Evolutionary conservation across 35 echinoderm and acorn worm species (phyloP).

Genomic region (Chiridota heheva): DNA sequence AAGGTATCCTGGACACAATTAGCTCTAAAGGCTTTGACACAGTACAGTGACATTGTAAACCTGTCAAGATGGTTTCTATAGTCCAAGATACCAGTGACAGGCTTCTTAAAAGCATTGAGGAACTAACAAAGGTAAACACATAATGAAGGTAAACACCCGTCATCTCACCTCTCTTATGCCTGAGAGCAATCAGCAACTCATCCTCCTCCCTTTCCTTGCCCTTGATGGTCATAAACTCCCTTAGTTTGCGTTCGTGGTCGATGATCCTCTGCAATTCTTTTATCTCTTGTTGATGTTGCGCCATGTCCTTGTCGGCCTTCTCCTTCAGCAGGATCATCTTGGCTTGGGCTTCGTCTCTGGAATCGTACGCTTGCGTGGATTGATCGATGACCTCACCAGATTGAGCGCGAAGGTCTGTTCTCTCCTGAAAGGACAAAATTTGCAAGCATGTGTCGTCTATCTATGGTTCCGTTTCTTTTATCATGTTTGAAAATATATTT

Average conservation of each 20-base stretch:
- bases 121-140: no score
- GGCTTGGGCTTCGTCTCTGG: constrained; percentile 92
- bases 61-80: no score
- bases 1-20: no score
- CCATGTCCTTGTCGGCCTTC: constrained; percentile 96
- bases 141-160: no score
- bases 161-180: constrained; percentile 80
- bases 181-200: constrained; percentile 76
- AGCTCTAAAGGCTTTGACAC: no score
- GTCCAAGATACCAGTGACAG: no score
- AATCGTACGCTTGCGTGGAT: constrained; percentile 94
- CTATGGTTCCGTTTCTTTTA: no score
- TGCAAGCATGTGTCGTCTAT: background rate
- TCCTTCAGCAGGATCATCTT: constrained; percentile 99
- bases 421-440: constrained; percentile 51
- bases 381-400: constrained; percentile 99
- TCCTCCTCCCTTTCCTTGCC: constrained; percentile 96
- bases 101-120: no score
- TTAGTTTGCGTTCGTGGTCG: constrained; percentile 87
- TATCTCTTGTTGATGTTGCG: constrained; percentile 96
- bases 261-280: constrained; percentile 98
- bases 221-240: constrained; percentile 98
- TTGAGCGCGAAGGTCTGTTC: constrained; percentile 65
- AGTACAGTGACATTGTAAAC: no score
- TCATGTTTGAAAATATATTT: no score